Percentiles rank a stretch among this genome's conserved stretches.
Conservation (phyloP, 2,113 vertebrate species). For the Oryctolagus cuniculus region mOryCun1.1 NC_091432.1:210346001-210346500, state of each 20-base stretch:
- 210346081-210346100: neutral
- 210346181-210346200: neutral
- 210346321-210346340: conserved; percentile 39
- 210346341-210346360: conserved; percentile 12
- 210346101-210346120: conserved; percentile 35
- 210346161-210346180: neutral
- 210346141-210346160: neutral
- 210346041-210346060: conserved; percentile 53
- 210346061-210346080: neutral
- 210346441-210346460: neutral
- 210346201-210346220: neutral
- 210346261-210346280: neutral
- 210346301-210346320: conserved; percentile 22
- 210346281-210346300: conserved; percentile 30
- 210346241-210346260: neutral
- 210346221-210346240: neutral
- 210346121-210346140: neutral
- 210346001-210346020: conserved; percentile 62
- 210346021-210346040: conserved; percentile 36
- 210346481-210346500: neutral
- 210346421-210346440: neutral
- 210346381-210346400: neutral
- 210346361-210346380: neutral
- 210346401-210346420: neutral
- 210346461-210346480: neutral